Evolutionary conservation across 2,113 vertebrate genomes (phyloP).

Genomic region (Rhodinocichla rosea): DNA sequence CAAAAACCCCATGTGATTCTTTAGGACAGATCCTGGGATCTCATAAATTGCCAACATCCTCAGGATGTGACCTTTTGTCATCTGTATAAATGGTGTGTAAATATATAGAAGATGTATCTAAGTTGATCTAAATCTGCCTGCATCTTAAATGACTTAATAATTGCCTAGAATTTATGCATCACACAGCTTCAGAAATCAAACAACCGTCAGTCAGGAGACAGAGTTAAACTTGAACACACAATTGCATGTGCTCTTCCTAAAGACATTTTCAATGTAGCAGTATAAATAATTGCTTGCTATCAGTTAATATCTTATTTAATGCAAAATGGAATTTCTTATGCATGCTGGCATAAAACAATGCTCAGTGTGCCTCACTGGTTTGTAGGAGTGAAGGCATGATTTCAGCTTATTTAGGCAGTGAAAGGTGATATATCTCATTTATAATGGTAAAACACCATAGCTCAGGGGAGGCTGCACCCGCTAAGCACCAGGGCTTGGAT

Average conservation of each 20-base stretch:
- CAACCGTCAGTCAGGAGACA: neutral
- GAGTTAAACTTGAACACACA: neutral
- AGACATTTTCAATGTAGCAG: neutral
- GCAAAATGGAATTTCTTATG: neutral
- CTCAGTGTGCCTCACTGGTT: neutral
- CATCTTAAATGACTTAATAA: neutral
- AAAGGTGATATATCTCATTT: neutral
- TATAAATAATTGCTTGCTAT: neutral
- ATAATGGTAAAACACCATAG: neutral
- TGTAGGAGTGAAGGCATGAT: neutral
- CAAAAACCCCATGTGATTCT: neutral
- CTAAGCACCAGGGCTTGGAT: neutral
- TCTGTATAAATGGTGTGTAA: neutral
- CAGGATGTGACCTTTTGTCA: neutral
- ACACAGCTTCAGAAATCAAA: conserved; percentile 1
- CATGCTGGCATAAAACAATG: neutral
- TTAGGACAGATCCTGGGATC: neutral
- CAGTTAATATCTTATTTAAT: neutral
- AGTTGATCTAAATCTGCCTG: neutral
- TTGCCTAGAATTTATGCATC: neutral
- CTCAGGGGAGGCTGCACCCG: neutral
- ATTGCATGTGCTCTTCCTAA: neutral
- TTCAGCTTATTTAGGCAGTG: neutral
- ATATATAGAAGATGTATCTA: neutral
- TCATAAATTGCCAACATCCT: neutral